Conservation (phyloP, 2,888 invertebrate species). For the Cerastis leucographa region DNA sequence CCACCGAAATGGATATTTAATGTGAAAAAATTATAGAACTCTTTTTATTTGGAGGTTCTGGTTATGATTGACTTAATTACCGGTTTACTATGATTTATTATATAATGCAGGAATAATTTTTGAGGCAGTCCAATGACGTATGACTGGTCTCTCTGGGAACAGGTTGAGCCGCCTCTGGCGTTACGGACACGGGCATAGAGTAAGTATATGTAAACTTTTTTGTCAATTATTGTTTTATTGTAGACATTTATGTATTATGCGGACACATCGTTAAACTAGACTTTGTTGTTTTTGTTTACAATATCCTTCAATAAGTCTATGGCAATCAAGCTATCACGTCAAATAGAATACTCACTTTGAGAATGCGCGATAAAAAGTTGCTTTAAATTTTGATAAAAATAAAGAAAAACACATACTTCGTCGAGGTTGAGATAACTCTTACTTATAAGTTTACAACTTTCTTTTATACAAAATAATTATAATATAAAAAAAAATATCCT, state of each 20-base stretch:
- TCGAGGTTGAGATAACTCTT: neutral
- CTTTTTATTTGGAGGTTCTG: constrained; percentile 86
- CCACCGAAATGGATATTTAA: constrained; percentile 86
- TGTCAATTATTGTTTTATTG: constrained; percentile 1
- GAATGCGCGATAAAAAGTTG: neutral
- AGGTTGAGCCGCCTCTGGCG: constrained; percentile 87
- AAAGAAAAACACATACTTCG: neutral
- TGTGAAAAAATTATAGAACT: constrained; percentile 88
- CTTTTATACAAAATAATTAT: neutral
- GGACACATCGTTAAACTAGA: neutral
- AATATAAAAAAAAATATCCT: neutral
- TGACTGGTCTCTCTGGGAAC: constrained; percentile 84
- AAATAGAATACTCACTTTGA: neutral
- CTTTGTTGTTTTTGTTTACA: neutral
- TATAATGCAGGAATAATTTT: constrained; percentile 89
- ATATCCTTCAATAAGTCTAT: neutral
- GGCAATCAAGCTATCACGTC: neutral
- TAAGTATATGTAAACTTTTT: constrained; percentile 23
- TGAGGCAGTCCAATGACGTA: constrained; percentile 87
- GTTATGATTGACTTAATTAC: constrained; percentile 90
- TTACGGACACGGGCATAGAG: constrained; percentile 73
- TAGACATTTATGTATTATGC: too few relatives aligned
- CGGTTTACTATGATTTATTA: constrained; percentile 90
- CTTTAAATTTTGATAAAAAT: neutral
- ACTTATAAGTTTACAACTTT: neutral